phyloP scores from a whole-genome alignment of 2,797 vertebrate species.

The Hippoglossus hippoglossus region DNA sequence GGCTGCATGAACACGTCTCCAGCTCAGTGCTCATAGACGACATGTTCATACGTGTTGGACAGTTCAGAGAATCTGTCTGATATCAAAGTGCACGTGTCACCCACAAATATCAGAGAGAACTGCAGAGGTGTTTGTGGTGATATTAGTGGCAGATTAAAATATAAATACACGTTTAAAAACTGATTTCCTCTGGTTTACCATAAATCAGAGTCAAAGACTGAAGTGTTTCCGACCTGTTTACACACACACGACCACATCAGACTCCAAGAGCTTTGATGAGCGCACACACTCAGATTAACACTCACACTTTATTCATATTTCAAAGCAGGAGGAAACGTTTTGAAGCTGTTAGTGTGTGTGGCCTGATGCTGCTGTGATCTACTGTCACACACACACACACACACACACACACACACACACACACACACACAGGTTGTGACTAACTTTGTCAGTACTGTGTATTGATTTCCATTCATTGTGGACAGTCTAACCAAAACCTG shows the following conservation, averaged over 20 bases:
- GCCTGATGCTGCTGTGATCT: constrained; percentile 42
- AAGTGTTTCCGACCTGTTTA: constrained; percentile 34
- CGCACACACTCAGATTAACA: constrained; percentile 10
- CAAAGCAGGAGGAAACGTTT: constrained; percentile 65
- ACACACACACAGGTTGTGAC: no score
- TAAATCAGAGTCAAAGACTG: constrained; percentile 20
- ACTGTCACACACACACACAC: constrained; percentile 1
- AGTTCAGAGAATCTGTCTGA: neutral
- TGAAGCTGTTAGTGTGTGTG: constrained; percentile 41
- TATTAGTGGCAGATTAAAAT: constrained; percentile 55
- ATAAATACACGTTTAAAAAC: constrained; percentile 14
- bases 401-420: neutral
- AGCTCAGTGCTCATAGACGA: neutral
- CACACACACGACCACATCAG: constrained; percentile 47
- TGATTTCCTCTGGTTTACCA: constrained; percentile 26
- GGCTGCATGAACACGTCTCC: no score
- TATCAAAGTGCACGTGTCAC: neutral
- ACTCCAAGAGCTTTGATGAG: constrained; percentile 46
- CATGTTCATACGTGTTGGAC: neutral
- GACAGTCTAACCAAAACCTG: no score
- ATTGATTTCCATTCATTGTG: no score
- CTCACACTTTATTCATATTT: constrained; percentile 48
- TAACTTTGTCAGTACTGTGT: no score
- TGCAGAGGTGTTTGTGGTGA: constrained; percentile 21
- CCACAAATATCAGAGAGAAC: constrained; percentile 1